Percentiles rank a stretch among this genome's conserved stretches.
phyloP scores from a whole-genome alignment of 64 coral and sea anemone genomes.

The Platygyra sinensis region DNA sequence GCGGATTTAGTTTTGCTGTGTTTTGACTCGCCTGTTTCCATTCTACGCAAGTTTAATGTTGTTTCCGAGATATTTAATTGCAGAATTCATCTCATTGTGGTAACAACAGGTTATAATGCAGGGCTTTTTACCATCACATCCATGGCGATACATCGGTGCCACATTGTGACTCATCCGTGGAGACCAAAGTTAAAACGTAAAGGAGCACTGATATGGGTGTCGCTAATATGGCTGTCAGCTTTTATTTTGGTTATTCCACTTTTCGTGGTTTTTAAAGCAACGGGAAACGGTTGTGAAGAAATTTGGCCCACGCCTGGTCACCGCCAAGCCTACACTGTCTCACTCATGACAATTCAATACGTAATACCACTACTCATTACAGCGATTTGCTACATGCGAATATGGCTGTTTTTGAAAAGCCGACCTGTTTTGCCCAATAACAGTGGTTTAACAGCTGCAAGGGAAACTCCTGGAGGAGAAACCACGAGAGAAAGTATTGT shows the following conservation, averaged over 20 bases:
- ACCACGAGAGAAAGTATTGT: constrained; percentile 28
- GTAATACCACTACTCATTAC: constrained; percentile 52
- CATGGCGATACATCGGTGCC: constrained; percentile 68
- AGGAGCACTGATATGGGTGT: constrained; percentile 16
- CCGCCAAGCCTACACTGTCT: constrained; percentile 40
- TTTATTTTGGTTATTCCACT: constrained; percentile 46
- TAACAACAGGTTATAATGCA: constrained; percentile 35
- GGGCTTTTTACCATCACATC: constrained; percentile 60
- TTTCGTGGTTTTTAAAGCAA: constrained; percentile 1
- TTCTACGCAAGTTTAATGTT: background rate
- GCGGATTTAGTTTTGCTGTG: constrained; percentile 35
- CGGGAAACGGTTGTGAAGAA: constrained; percentile 4
- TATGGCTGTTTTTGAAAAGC: constrained; percentile 27
- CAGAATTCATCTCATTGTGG: background rate
- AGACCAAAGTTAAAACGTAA: constrained; percentile 33
- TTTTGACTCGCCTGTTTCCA: constrained; percentile 5
- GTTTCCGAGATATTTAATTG: background rate
- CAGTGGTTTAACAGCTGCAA: background rate
- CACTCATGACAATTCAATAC: constrained; percentile 41
- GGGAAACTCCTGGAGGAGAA: background rate
- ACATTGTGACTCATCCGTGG: constrained; percentile 69
- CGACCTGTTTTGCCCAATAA: background rate
- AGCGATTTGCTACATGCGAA: constrained; percentile 35
- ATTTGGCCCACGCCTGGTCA: constrained; percentile 28
- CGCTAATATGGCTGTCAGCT: constrained; percentile 40